Evolutionary conservation across 1,140 invertebrate species (phyloP), one percentile per base, ranked within the genome.

Genomic region (Prorops nasuta): DNA sequence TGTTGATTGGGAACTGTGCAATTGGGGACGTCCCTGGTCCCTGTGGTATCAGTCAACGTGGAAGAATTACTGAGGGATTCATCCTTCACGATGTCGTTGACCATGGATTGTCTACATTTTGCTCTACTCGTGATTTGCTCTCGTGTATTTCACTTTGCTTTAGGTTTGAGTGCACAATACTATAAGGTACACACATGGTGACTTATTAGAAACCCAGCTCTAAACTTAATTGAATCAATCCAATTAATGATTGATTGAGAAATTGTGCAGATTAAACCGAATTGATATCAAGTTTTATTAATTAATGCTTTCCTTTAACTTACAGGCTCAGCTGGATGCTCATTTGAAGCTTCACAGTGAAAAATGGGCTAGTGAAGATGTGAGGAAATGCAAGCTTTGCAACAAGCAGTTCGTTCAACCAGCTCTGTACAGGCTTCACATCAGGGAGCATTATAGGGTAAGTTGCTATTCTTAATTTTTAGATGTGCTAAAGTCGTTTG

Each of bases 311-410:
- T n/a, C n/a, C n/a, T n/a, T n/a, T n/a, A 20, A 53, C 24, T 61
- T 52, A 3, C 39, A 72, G 71, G 54, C 56, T 7, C 71, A 74
- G 28, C 43, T 72, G 38, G 70, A 74, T 7, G 67, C 67, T 8
- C 71, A 74, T 54, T 48, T 69, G 15, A 72, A 67, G 28, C 66
- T 72, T 31, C 71, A 74, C 35, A 64, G 65, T 20, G 71, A 72
- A 41, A 74, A 69, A 44, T 72, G 69, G 64, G 48, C 66, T 10
- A 55, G 54, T 2, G 70, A 74, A 22, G 70, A 72, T 36, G 62
- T 61, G 18, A 56, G 67, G 49, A 72, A 69, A 43, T 74, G 71
- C 50, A 72, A 71, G 56, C 58, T 74, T n/a, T 74, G 71, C 44
- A 68, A 66, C 50, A 71, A 72, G 35, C 68, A 74, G 46, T 74